Base-by-base conservation (phyloP, 2,113 vertebrate genomes). In the Erpornis zantholeuca region DNA sequence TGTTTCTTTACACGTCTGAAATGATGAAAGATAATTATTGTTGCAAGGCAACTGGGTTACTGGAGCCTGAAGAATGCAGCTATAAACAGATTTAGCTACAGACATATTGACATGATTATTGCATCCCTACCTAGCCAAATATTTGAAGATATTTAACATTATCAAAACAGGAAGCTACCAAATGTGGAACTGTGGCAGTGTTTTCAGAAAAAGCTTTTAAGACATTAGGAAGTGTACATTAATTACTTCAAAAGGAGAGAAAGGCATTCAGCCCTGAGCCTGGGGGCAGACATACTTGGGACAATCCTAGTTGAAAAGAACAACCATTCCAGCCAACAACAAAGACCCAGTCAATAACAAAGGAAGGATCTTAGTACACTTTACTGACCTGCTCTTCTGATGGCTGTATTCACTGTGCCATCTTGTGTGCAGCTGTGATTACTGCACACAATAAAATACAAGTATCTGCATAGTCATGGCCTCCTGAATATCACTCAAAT, bases 371-470 rank as follows among this genome's bases (percentile, higher is more conserved):
- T 75, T 11, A 19, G 44, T 11, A 24, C 35, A 52, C 15, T 77
- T 53, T 33, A 56, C 10, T 4, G 3, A 40, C 14, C 38, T 23
- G 18, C 29, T 69, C 16, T 49, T 40, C 61, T 50, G 29, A 33
- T 29, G 24, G 11, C 56, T 70, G 65, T 7, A 79, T 59, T 65
- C 72, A 59, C 52, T 92, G 18, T 91, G 94, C 97, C 97, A 97
- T 69, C 97, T 94, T 82, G 96, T 57, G 95, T 84, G 71, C 92
- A 91, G 31, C 49, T 75, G 7, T 21, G 22, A 85, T 35, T 50
- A 95, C 42, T 95, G 80, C 94, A 88, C 12, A 60, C 40, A 47
- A 33, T 38, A 27, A 57, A 59, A 71, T 1, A 1, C 10, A 50
- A 84, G 5, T n/a, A 82, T 18, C 25, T 49, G 50, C n/a, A 75